Base-by-base conservation (phyloP, 2,797 vertebrate genomes). In the Myotis findleyi region DNA sequence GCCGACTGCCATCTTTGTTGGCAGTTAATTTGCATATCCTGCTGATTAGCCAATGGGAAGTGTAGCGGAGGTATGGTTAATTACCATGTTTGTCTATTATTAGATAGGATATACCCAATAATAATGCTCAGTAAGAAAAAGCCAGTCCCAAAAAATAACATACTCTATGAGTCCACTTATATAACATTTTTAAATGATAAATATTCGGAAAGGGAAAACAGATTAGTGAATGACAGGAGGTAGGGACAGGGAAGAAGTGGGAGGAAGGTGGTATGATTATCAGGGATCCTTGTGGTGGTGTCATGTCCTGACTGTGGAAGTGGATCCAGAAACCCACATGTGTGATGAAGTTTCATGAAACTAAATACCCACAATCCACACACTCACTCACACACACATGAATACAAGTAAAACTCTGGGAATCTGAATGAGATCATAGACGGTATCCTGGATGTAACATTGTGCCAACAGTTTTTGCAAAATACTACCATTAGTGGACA, bases 101-200 rank as follows among this genome's bases (percentile, higher is more conserved):
- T 33, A 33, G 33, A 33, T 33, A 33, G 33, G 33, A 33, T 33
- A 33, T 33, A 33, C 33, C 47, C 47, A 49, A 14, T 49, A 49
- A 13, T 49, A 17, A 51, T 51, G 49, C 49, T 51, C 49, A 51
- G 16, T 51, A 51, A 51, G 49, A 55, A 55, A 21, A 55, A 55
- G 20, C 7, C 20, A 21, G 53, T 7, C 53, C 53, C 20, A 3
- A 21, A 55, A 55, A 55, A 21, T 55, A 21, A 21, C 53, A 55
- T 21, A 55, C 53, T 55, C 18, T 55, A 55, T 21, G 53, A 21
- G 7, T 55, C 7, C 13, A 80, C 44, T 81, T 36, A 69, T 18
- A 23, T n/a, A 87, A 76, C 41, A 27, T 66, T 83, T 71, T 82
- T 59, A 86, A 93, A 77, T 76, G 30, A 87, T 6, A 62, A 86